Evolutionary conservation across 2,888 invertebrate genomes (phyloP), one percentile per base, ranked within the genome.

Genomic region (Ormia ochracea): DNA sequence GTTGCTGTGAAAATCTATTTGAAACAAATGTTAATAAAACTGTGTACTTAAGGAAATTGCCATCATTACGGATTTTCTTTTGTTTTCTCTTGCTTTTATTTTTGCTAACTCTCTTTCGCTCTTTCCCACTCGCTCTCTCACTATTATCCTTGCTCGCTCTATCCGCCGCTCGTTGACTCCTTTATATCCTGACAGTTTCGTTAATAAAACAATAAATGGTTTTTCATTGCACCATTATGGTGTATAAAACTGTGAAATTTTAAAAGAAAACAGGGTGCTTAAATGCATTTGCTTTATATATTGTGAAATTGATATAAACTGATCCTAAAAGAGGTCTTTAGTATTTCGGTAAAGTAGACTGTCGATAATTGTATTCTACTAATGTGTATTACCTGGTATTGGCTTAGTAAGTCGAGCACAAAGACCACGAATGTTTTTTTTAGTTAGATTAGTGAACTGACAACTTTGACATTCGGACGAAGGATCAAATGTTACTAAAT

Each of bases 1-100:
- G 66, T 66, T 68, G 63, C 65, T 68, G 68, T 61, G 43, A 72
- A 66, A 78, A 66, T 77, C 48, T 38, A 54, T 78, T 72, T 58
- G 76, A 69, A 79, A 81, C 78, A 81, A 82, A 80, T 68, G 80
- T 80, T 81, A 82, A 81, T 81, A 82, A 63, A 81, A 82, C 81
- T 81, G 83, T 85, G 81, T 85, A 84, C 87, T 87, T 84, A 82
- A 86, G 87, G 86, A 86, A 86, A 86, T 86, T 86, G 87, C 86
- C 87, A 85, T 87, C 87, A 86, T 86, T 86, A 87, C 78, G 78
- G 83, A 82, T 83, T 81, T 83, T 65, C 83, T 74, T 66, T 54
- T 33, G 17, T 19, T 38, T 9, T 2, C 9, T 33, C 14, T 65
- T 43, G 31, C 12, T 52, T 33, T 14, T 48, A 17, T 65, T 36